These are phyloP conservation scores for Napeogenes sylphis DNA, from an alignment of 2,888 invertebrate species.

Conservation along the genomic window DNA sequence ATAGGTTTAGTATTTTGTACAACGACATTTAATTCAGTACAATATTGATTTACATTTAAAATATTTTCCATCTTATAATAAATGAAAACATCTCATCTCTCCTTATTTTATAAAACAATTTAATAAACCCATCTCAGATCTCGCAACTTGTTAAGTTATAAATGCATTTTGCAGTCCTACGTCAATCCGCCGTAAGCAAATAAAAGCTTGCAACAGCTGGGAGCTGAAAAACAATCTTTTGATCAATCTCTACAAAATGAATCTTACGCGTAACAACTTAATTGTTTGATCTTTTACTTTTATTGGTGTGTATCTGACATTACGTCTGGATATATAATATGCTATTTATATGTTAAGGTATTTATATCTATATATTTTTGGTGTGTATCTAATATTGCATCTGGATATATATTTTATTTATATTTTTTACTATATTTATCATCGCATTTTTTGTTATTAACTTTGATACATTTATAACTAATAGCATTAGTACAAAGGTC, in stretches of 20 bases:
- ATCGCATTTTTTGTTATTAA: too few relatives aligned
- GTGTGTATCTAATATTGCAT: too few relatives aligned
- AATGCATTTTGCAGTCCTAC: slow-evolving; percentile 47
- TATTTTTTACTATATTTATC: background rate
- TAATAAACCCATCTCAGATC: slow-evolving; percentile 56
- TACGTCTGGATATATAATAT: background rate
- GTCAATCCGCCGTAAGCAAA: slow-evolving; percentile 56
- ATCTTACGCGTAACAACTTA: slow-evolving; percentile 20
- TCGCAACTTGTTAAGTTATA: slow-evolving; percentile 44
- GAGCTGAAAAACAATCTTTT: slow-evolving; percentile 43
- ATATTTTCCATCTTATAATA: background rate
- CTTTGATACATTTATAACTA: background rate
- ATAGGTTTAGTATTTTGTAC: too few relatives aligned
- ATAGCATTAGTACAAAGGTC: slow-evolving; percentile 2
- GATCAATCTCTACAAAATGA: slow-evolving; percentile 32
- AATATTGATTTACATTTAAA: too few relatives aligned
- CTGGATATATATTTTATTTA: background rate
- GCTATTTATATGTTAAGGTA: too few relatives aligned
- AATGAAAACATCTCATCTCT: slow-evolving; percentile 17
- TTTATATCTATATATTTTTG: background rate
- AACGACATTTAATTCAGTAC: too few relatives aligned
- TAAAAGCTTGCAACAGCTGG: slow-evolving; percentile 50
- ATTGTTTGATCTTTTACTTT: slow-evolving; percentile 14
- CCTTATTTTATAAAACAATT: slow-evolving; percentile 38
- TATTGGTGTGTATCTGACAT: slow-evolving; percentile 1